Base-by-base conservation (phyloP, 2,113 vertebrate genomes). In the Formicarius rufipectus region DNA sequence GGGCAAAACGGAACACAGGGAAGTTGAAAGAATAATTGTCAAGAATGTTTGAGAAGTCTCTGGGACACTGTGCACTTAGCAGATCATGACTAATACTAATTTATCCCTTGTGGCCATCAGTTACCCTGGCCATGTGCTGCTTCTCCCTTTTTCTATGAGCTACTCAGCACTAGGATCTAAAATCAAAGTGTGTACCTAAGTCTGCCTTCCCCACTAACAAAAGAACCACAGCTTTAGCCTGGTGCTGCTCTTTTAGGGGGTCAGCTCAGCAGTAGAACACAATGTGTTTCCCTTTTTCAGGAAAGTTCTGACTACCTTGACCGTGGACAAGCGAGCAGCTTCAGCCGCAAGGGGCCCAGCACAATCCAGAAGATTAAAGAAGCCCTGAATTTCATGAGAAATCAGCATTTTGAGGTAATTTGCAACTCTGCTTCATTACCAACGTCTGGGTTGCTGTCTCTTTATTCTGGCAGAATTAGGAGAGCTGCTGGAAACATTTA, bases 331-430 rank as follows among this genome's bases (percentile, higher is more conserved):
- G 97, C 99, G 76, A 94, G 96, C 94, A 99, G 98, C 96, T 99
- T 99, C 95, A 99, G 99, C 97, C 98, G 99, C 62, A 99, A 99
- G 93, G 99, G 99, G 5, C 99, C 99, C 62, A 99, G 99, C 97
- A 99, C 99, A 10, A 99, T 99, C 96, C 99, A 99, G 89, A 99
- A 99, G 97, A 99, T 99, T 86, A 99, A 99, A 97, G 99, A 99
- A 93, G 99, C 99, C 19, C 97, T 99, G 31, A 99, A 99, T 97
- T 99, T 99, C 96, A 99, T 99, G 99, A 98, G 99, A 93, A 99
- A 99, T 96, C 99, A 99, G 68, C 99, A 99, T 93, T 99, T 99
- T 98, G 99, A 99, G 99, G 99, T 99, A 94, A 39, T 44, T 35
- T 21, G 1, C 10, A 49, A 9, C 28, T 73, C 7, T 1, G 15